Percentiles rank a stretch among this genome's conserved stretches.
These are phyloP conservation scores for Lethenteron reissneri DNA, from an alignment of 2,113 vertebrate genomes.

Conservation along the genomic window DNA sequence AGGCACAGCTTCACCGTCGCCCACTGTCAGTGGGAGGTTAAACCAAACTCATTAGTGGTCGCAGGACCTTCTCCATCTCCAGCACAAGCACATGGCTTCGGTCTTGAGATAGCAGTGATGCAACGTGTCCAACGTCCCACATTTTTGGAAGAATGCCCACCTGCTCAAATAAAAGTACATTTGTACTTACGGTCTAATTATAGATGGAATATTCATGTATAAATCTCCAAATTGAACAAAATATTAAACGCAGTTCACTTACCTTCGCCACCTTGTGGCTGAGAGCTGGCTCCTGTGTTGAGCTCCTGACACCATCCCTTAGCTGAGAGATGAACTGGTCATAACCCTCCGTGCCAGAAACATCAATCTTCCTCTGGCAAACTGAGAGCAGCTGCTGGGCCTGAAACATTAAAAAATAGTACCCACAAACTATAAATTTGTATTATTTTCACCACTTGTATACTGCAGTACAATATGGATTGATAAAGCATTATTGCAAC, in stretches of 20 bases:
- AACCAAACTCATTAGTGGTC: no score
- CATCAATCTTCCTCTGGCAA: conserved; percentile 83
- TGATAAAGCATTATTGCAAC: no score
- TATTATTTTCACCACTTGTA: no score
- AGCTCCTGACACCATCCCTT: conserved; percentile 97
- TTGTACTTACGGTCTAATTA: no score
- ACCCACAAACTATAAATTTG: no score
- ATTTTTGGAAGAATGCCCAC: no score
- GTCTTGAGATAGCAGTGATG: no score
- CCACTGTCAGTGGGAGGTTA: conserved; percentile 33
- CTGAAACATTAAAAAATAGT: conserved; percentile 19
- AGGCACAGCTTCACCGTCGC: conserved; percentile 93
- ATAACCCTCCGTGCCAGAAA: conserved; percentile 80
- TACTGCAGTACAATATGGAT: no score
- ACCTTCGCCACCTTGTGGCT: conserved; percentile 99
- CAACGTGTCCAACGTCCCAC: no score
- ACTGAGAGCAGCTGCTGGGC: conserved; percentile 85
- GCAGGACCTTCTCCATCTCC: no score
- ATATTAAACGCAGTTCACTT: conserved; percentile 13
- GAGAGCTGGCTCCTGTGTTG: conserved; percentile 94
- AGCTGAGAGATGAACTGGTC: conserved; percentile 85
- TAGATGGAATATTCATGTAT: neutral
- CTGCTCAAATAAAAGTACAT: no score
- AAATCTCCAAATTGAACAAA: neutral
- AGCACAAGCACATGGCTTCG: no score